Percentiles rank a stretch among this genome's conserved stretches.
Evolutionary conservation across 2,888 invertebrate genomes (phyloP).

Genomic region (Dromius quadrimaculatus): DNA sequence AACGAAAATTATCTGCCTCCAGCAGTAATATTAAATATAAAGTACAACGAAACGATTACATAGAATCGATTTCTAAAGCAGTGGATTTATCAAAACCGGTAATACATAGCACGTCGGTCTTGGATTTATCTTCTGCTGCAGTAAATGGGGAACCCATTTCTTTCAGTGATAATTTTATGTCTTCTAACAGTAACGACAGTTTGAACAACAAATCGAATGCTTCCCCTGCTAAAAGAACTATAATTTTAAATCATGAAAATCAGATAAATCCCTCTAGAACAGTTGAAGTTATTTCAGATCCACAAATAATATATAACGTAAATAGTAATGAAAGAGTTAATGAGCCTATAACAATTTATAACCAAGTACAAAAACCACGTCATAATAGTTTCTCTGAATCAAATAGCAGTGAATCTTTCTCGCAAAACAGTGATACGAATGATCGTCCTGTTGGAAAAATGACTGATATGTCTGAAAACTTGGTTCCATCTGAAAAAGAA

Average conservation of each 20-base stretch:
- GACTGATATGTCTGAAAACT: conserved; percentile 17
- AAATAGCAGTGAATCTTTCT: conserved; percentile 49
- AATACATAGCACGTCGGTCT: conserved; percentile 1
- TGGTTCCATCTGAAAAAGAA: conserved; percentile 31
- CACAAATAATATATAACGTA: conserved; percentile 24
- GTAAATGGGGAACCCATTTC: conserved; percentile 13
- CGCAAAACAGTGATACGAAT: conserved; percentile 48
- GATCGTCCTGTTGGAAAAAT: conserved; percentile 39
- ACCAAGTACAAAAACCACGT: conserved; percentile 35
- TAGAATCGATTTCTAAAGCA: conserved; percentile 26
- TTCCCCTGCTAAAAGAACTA: conserved; percentile 7
- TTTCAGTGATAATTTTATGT: conserved; percentile 31
- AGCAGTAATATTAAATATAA: conserved; percentile 27
- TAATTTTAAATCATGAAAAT: conserved; percentile 40
- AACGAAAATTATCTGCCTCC: conserved; percentile 44
- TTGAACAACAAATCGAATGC: conserved; percentile 12
- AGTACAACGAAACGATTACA: conserved; percentile 35
- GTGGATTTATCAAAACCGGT: conserved; percentile 24
- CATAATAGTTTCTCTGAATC: conserved; percentile 50
- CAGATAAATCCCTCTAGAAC: conserved; percentile 13
- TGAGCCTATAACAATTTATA: conserved; percentile 38
- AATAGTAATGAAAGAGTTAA: conserved; percentile 15
- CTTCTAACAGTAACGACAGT: conserved; percentile 14
- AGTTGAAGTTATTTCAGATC: conserved; percentile 28
- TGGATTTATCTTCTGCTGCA: conserved; percentile 40